Conservation (phyloP, 2,888 invertebrate genomes). For the Cheilosia vulpina region DNA sequence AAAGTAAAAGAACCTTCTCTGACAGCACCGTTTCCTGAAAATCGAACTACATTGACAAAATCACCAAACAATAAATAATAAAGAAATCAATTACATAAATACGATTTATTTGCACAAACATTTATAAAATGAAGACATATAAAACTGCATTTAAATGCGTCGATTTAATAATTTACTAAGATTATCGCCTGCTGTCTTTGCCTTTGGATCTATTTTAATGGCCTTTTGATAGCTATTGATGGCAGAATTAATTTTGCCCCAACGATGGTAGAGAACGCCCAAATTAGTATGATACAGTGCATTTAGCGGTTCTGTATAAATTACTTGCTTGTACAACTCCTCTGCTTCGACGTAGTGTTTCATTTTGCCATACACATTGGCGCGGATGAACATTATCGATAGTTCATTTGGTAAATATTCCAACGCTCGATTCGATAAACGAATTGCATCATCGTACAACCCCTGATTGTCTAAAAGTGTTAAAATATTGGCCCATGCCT, state of each 20-base stretch:
- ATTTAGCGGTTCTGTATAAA: conserved; percentile 88
- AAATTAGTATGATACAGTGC: conserved; percentile 95
- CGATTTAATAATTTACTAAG: conserved; percentile 85
- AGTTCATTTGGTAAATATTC: conserved; percentile 89
- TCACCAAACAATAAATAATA: too few species aligned
- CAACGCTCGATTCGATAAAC: conserved; percentile 89
- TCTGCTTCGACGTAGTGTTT: conserved; percentile 92
- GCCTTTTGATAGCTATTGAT: conserved; percentile 90
- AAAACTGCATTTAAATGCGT: conserved; percentile 19
- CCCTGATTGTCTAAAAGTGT: conserved; percentile 92
- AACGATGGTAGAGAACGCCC: conserved; percentile 96
- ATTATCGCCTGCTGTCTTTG: conserved; percentile 89
- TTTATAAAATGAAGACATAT: not conserved
- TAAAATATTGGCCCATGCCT: conserved; percentile 96
- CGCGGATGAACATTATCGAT: conserved; percentile 93
- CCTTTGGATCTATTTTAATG: conserved; percentile 88
- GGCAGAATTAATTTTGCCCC: conserved; percentile 91
- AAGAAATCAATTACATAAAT: not conserved
- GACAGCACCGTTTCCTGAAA: too few species aligned
- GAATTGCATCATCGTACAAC: conserved; percentile 88
- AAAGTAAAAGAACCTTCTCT: too few species aligned
- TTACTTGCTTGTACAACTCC: conserved; percentile 90
- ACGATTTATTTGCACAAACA: conserved; percentile 28
- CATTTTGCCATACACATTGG: conserved; percentile 94
- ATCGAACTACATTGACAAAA: not conserved